Evolutionary conservation across 2,888 invertebrate species (phyloP), one percentile per base, ranked within the genome.

Genomic region (Acleris cristana): DNA sequence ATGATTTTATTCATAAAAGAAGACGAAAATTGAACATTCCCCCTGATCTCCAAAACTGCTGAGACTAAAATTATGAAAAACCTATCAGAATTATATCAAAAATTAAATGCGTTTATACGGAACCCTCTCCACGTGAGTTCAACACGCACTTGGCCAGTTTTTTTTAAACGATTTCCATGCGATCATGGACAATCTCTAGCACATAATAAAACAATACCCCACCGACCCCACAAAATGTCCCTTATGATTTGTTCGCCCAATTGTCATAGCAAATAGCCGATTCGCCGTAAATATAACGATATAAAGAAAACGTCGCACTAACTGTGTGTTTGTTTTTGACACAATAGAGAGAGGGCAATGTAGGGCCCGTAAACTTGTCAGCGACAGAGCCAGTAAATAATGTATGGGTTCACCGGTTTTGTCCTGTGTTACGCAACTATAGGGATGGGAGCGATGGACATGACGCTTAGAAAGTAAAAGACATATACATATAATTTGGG

Each of bases 321-420:
- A 66, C 66, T 66, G 67, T 67, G 48, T 58, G 62, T 67, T 67
- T 67, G 67, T 63, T 67, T 67, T 63, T 67, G 67, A 67, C 67
- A 67, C 67, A 67, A 67, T 67, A 67, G 67, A 66, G 66, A 66
- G 66, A 63, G 67, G 67, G 67, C 67, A 63, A 67, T 58, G 66
- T 62, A 58, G 67, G 67, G 58, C 58, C 58, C 67, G 67, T 67
- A 67, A 67, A 67, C 67, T 67, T 67, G 67, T 67, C 67, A 63
- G 48, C 45, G 16, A 40, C 67, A 67, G 62, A 34, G 40, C 64
- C 67, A 63, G 67, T 67, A 67, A 67, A 67, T 67, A 67, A 67
- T 63, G 67, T 63, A 67, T 63, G 67, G 67, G 67, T 63, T 58
- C 67, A 67, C 66, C 66, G 66, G 61, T 49, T 67, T 67, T 63